Base-by-base conservation (phyloP, 2,797 vertebrate species). In the Tiaroga cobitis region DNA sequence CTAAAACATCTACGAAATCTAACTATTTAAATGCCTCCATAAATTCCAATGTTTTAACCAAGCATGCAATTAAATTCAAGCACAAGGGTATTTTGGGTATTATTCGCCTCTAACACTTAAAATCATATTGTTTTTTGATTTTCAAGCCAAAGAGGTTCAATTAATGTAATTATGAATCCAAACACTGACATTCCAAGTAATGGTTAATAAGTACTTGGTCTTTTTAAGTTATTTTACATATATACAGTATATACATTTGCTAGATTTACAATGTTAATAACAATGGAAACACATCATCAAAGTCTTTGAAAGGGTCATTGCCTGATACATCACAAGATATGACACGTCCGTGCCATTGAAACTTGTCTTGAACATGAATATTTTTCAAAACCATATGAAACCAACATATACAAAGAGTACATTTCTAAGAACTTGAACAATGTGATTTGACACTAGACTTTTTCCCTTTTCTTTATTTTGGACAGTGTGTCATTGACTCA, bases 1-100 rank as follows among this genome's bases (percentile, higher is more conserved):
- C 32, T 56, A 59, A 77, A 59, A 59, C 32, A 18, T 77, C 32
- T 39, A 39, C 59, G 13, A 59, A 77, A 18, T 59, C 51, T 59
- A 37, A 37, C 74, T 76, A 18, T 8, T 76, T 76, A 37, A 76
- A 76, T n/a, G 51, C 51, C 24, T 76, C 21, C 3, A 76, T 37
- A 54, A 75, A 56, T n/a, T n/a, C 11, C 32, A 21, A 56, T n/a
- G 32, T 75, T 75, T 75, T 51, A 18, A 74, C 26, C 43, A 34
- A 75, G 72, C 5, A 32, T 21, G 72, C 46, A 74, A 51, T 54
- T 76, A n/a, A 76, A 76, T 76, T 76, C 32, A 56, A 56, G 74
- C 32, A 37, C 32, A 56, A 37, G 74, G 21, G 51, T 3, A n/a
- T 26, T 59, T n/a, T 1, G 32, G 18, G 13, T 77, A 59, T 77